Base-by-base conservation (phyloP, 2,888 invertebrate genomes). In the Cataglyphis albicans region DNA sequence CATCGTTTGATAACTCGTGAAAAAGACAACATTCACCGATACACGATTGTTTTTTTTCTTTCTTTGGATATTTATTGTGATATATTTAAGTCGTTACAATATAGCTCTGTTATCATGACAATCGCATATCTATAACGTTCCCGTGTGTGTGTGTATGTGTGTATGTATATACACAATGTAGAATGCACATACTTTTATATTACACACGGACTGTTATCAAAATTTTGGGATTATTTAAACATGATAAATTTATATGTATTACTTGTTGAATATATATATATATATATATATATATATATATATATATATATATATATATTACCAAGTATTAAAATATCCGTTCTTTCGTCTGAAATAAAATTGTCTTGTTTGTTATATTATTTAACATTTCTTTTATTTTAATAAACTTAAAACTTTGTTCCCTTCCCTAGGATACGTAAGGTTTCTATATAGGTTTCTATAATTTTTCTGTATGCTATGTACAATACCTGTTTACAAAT, bases 251-350 rank as follows among this genome's bases (percentile, higher is more conserved):
- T 89, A 81, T 83, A 82, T 78, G 63, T 32, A 32, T 32, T 89
- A 87, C 81, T 87, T 89, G 89, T 89, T 89, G 83, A 87, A 89
- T 81, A 48, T 48, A 48, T 48, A 48, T 48, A 48, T 48, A 48
- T 48, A 48, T 89, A 81, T 87, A 74, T 83, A 75, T 87, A 83
- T 74, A 48, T 25, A 84, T 80, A 74, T 89, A 81, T 87, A 74
- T 83, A 75, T 87, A 83, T 74, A 48, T 25, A 84, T 80, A 74
- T 87, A 89, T 82, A 88, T 81, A 83, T 72, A 74, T 70, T 76
- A 78, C 35, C 70, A 81, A 81, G 80, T 89, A 89, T 85, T 88
- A 88, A 89, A 89, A 87, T 89, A 87, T 78, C 59, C 21, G 59
- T 38, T 78, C 41, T 78, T 59, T 35, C 44, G 76, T 76, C 61